These are phyloP conservation scores for Drosophila santomea DNA, from an alignment of 1,140 invertebrate species.

Conservation along the genomic window DNA sequence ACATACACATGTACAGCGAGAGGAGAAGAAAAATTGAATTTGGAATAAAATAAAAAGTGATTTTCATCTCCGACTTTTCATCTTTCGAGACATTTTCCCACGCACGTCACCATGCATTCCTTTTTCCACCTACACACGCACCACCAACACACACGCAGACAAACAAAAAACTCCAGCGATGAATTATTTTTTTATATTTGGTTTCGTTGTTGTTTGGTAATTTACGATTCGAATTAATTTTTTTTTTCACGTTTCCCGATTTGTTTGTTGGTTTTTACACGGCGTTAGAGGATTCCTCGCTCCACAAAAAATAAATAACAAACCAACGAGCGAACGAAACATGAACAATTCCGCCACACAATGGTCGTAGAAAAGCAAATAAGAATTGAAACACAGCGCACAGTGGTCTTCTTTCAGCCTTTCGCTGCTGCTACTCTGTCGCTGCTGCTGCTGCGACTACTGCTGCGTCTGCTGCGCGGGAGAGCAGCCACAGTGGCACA, in stretches of 20 bases:
- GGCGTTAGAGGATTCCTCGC: slow-evolving; percentile 41
- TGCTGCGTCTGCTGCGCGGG: slow-evolving; percentile 68
- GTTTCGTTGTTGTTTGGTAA: slow-evolving; percentile 16
- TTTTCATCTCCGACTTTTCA: slow-evolving; percentile 31
- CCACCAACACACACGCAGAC: slow-evolving; percentile 17
- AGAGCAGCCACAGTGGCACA: slow-evolving; percentile 60
- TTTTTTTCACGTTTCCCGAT: slow-evolving; percentile 21
- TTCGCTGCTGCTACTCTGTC: slow-evolving; percentile 45
- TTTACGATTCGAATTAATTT: slow-evolving; percentile 29
- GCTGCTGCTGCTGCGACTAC: slow-evolving; percentile 34
- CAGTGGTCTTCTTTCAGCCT: slow-evolving; percentile 57
- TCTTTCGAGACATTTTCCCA: slow-evolving; percentile 42
- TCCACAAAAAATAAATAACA: slow-evolving; percentile 74
- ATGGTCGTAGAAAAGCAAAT: slow-evolving; percentile 82
- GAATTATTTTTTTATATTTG: slow-evolving; percentile 21
- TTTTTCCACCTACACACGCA: slow-evolving; percentile 4
- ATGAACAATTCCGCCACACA: slow-evolving; percentile 82
- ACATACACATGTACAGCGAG: slow-evolving; percentile 25
- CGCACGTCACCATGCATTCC: slow-evolving; percentile 24
- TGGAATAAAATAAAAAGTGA: slow-evolving; percentile 46
- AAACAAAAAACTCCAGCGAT: slow-evolving; percentile 21
- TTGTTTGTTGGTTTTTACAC: slow-evolving; percentile 45
- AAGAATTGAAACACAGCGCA: slow-evolving; percentile 76
- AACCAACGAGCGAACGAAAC: slow-evolving; percentile 74
- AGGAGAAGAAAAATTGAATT: slow-evolving; percentile 35